Percentiles rank a stretch among this genome's conserved stretches.
phyloP scores from a whole-genome alignment of 2,888 invertebrate species.

The Agrotis exclamationis region DNA sequence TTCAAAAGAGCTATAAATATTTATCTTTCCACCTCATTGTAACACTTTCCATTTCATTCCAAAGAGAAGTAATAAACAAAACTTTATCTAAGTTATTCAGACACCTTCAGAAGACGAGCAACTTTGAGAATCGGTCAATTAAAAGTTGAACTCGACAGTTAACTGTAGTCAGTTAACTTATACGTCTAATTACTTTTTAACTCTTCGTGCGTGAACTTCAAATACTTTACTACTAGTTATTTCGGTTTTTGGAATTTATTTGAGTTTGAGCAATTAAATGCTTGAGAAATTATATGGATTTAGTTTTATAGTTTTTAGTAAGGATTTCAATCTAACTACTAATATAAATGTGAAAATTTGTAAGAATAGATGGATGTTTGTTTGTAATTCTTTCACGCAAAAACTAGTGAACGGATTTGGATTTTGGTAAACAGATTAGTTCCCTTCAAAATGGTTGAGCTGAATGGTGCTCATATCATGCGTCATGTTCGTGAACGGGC shows the following conservation, averaged over 20 bases:
- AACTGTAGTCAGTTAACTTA: conserved; percentile 21
- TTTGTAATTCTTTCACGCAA: too few species aligned
- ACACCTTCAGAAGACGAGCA: conserved; percentile 50
- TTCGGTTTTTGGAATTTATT: conserved; percentile 10
- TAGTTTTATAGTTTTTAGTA: conserved; percentile 14
- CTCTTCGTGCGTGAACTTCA: conserved; percentile 42
- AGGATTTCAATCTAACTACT: too few species aligned
- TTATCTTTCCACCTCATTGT: conserved; percentile 5
- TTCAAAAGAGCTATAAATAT: conserved; percentile 14
- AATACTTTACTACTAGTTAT: conserved; percentile 23
- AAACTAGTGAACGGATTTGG: too few species aligned
- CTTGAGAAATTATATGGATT: not conserved
- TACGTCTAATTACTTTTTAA: conserved; percentile 53
- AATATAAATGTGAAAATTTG: too few species aligned
- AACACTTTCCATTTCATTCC: conserved; percentile 35
- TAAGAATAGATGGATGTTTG: too few species aligned
- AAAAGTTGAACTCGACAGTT: conserved; percentile 57
- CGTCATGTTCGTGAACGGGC: too few species aligned
- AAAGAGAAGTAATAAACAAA: conserved; percentile 44
- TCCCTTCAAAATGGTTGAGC: too few species aligned
- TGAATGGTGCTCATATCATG: too few species aligned
- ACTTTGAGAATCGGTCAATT: conserved; percentile 56
- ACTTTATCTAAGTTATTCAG: conserved; percentile 44
- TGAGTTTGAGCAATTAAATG: conserved; percentile 1
- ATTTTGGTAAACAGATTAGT: too few species aligned